Evolutionary conservation across 2,797 vertebrate species (phyloP), one percentile per base, ranked within the genome.

Genomic region (Aeoliscus strigatus): DNA sequence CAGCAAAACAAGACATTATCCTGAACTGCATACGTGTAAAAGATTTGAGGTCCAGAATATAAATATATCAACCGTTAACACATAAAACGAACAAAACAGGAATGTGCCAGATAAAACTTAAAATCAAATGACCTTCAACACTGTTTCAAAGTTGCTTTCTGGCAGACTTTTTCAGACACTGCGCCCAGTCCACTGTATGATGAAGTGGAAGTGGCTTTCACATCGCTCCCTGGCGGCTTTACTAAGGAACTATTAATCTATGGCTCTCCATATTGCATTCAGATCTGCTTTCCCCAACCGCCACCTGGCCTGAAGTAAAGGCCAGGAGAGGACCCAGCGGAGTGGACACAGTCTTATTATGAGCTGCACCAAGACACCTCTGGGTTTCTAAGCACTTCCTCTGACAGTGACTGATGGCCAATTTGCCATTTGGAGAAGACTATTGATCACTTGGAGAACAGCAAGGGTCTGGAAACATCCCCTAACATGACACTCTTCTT

Each of bases 391-490:
- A 73, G 77, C 75, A 70, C 81, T 80, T 75, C 73, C 48, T 51
- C 58, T 65, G 81, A 82, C 83, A 76, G 66, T 88, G 87, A 89
- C 73, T 88, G 86, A 89, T 89, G 78, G 86, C 81, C 85, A 89
- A 88, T 89, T 88, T 88, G 80, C 79, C 72, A 81, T 77, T 87
- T 77, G 74, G 60, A 75, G 77, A 80, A 72, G 42, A 74, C 70
- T 86, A 89, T 86, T 83, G 87, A 89, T 87, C 80, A 87, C 65
- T 15, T 32, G 39, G 71, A 71, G 76, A 81, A 75, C 43, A 51
- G 66, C 64, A 66, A 60, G 51, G 60, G 68, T 66, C 73, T 59
- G 66, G 66, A 70, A 82, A 76, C 67, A 63, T 82, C 72, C 67
- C 59, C 64, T 66, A 83, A 80, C 61, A 70, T 57, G 50, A 49